Evolutionary conservation across 2,113 vertebrate species (phyloP).

Genomic region (Lamprologus speciosus): DNA sequence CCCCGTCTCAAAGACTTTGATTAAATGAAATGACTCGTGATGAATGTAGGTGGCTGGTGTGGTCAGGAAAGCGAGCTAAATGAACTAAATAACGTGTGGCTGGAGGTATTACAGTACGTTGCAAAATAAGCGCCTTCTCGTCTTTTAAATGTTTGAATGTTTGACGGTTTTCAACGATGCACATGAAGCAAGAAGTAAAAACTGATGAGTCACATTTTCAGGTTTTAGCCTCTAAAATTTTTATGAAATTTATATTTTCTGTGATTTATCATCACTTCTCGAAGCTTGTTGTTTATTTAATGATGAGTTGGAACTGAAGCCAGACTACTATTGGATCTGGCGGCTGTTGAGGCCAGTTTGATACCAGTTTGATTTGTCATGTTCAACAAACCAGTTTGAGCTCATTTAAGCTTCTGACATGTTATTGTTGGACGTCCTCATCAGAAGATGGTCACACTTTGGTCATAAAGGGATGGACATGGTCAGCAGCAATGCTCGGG

Average conservation of each 20-base stretch:
- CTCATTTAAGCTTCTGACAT: background rate
- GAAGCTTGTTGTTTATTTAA: background rate
- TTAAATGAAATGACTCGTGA: background rate
- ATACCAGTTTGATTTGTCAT: background rate
- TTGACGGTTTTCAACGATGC: background rate
- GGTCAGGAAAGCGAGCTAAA: background rate
- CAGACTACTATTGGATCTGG: background rate
- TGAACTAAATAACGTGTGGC: background rate
- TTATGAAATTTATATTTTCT: background rate
- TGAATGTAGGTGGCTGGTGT: background rate
- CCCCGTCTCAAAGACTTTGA: background rate
- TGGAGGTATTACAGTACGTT: background rate
- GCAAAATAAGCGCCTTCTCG: accelerated
- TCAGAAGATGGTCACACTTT: background rate
- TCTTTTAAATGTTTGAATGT: background rate
- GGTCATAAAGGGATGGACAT: background rate
- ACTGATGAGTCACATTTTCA: background rate
- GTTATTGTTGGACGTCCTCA: background rate
- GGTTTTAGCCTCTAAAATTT: background rate
- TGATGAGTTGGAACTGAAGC: accelerated
- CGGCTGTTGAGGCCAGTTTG: background rate
- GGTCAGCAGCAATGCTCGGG: background rate
- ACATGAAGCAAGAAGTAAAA: background rate
- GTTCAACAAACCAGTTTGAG: background rate
- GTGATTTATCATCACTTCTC: accelerated